phyloP scores from a whole-genome alignment of 2,888 invertebrate genomes.

The Tinea trinotella region DNA sequence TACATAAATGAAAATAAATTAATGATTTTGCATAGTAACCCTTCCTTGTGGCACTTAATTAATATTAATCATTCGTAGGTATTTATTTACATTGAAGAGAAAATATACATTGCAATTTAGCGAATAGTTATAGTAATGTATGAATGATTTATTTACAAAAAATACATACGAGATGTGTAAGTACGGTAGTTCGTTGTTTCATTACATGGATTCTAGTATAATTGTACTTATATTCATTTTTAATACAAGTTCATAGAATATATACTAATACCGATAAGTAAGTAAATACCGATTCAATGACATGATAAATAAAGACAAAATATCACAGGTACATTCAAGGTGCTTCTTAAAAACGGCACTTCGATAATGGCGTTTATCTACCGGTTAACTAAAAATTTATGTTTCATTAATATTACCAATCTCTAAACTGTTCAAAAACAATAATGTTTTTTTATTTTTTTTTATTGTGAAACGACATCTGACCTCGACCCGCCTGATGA shows the following conservation, averaged over 20 bases:
- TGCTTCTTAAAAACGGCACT: background rate
- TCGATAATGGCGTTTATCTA: too few species aligned
- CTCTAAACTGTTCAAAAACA: too few species aligned
- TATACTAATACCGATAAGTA: too few species aligned
- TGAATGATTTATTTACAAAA: slow-evolving; percentile 34
- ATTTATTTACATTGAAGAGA: background rate
- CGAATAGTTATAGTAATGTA: slow-evolving; percentile 26
- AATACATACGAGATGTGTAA: slow-evolving; percentile 24
- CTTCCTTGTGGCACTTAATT: slow-evolving; percentile 41
- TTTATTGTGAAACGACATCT: too few species aligned
- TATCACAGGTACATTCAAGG: slow-evolving; percentile 13
- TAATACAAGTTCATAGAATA: slow-evolving; percentile 2
- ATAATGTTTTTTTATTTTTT: too few species aligned
- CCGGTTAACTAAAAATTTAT: too few species aligned
- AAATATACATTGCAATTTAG: background rate
- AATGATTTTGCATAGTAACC: slow-evolving; percentile 59
- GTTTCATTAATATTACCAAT: too few species aligned
- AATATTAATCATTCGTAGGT: background rate
- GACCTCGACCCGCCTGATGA: too few species aligned
- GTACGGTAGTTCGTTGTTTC: slow-evolving; percentile 44
- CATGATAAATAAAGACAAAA: slow-evolving; percentile 29
- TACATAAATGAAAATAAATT: slow-evolving; percentile 50
- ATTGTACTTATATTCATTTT: slow-evolving; percentile 18
- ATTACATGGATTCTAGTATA: slow-evolving; percentile 46
- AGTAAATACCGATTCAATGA: slow-evolving; percentile 19